Base-by-base conservation (phyloP, 2,888 invertebrate species). In the Heterodera filipjevi region DNA sequence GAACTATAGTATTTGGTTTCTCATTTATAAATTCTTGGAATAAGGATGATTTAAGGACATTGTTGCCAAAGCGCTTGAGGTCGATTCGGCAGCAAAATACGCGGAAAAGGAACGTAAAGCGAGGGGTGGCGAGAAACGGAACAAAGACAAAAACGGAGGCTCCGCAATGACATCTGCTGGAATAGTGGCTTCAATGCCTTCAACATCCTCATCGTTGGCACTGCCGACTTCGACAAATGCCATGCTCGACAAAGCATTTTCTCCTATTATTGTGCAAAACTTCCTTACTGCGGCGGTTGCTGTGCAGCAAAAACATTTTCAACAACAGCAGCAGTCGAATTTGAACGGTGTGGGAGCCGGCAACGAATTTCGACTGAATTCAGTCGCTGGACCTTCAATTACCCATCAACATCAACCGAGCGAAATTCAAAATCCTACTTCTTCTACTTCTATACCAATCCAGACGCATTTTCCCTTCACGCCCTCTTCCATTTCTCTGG, bases 31-130 rank as follows among this genome's bases (percentile, higher is more conserved):
- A 10, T 66, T 3, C 30, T 66, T 66, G 1, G 30, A 44, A 44
- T 10, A 10, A 5, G 44, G 44, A 10, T 10, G 12, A 44, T 19
- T 81, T 79, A 74, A 84, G 82, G 77, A 77, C 14, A 85, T 85
- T 59, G 85, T 85, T 30, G 78, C 72, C 33, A 82, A 82, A 70
- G 83, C 83, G 14, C 74, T 85, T 71, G 82, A 80, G 70, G 85
- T 85, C 10, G 84, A 84, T 59, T 68, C 70, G 32, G 80, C 79
- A 22, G 84, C 84, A 10, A 84, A 83, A 71, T 77, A 76, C 30
- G 83, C 84, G 35, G 84, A 84, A 53, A 84, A 83, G 49, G 82
- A 83, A 76, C 81, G 81, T 19, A 82, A 82, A 53, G 78, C 82
- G 35, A 77, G 83, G 44, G 53, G 76, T 33, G 75, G 68, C 14